phyloP scores from a whole-genome alignment of 2,888 invertebrate genomes.

The Amphipoea oculea region DNA sequence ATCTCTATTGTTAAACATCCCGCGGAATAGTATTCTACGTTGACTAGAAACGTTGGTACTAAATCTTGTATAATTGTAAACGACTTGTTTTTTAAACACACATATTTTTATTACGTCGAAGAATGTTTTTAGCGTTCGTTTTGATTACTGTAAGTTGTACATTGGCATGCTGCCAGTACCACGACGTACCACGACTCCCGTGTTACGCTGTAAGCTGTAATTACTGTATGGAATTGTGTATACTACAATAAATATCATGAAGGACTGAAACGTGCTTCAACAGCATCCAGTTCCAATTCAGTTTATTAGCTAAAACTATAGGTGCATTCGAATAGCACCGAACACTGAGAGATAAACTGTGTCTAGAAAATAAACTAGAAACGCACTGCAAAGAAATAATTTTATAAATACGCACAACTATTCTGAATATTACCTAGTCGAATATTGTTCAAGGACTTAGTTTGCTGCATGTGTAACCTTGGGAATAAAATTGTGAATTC shows the following conservation, averaged over 20 bases:
- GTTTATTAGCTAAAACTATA: not conserved
- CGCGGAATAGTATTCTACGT: not conserved
- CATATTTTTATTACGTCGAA: slow-evolving; percentile 53
- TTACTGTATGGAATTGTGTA: slow-evolving; percentile 44
- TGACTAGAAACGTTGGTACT: slow-evolving; percentile 15
- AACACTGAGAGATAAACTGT: not conserved
- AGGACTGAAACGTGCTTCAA: slow-evolving; percentile 13
- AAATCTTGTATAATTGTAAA: slow-evolving; percentile 56
- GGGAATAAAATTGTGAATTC: not conserved
- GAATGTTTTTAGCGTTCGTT: slow-evolving; percentile 60
- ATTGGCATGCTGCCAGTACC: slow-evolving; percentile 54
- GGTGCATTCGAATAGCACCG: not conserved
- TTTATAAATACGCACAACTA: not conserved
- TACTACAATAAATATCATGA: slow-evolving; percentile 25
- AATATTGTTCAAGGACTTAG: not conserved
- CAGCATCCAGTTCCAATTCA: not conserved
- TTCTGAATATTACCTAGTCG: not conserved
- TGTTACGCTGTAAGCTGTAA: slow-evolving; percentile 51
- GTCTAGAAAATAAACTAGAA: not conserved
- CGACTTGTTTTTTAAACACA: slow-evolving; percentile 50
- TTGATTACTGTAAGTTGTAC: slow-evolving; percentile 56
- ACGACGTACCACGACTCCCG: slow-evolving; percentile 31
- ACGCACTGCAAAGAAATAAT: not conserved
- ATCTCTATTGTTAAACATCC: slow-evolving; percentile 22
- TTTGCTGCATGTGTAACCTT: slow-evolving; percentile 2